These are phyloP conservation scores for Myzus persicae DNA, from an alignment of 1,140 invertebrate species.

Conservation along the genomic window DNA sequence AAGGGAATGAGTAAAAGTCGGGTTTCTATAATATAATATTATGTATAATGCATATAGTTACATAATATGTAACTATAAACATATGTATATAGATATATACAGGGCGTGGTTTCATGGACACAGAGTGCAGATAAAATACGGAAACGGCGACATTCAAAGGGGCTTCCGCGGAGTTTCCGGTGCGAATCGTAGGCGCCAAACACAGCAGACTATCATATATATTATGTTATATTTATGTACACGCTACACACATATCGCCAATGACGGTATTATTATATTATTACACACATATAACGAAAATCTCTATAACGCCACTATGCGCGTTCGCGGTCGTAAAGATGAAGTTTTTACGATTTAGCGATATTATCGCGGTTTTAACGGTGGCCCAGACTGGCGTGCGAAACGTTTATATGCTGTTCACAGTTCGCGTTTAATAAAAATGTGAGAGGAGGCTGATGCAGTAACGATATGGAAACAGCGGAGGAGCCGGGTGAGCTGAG, in stretches of 20 bases:
- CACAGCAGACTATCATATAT: not conserved
- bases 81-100: not conserved
- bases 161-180: not conserved
- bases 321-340: not conserved
- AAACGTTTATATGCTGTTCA: not conserved
- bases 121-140: constrained; percentile 8
- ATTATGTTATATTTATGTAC: not conserved
- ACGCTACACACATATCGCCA: not conserved
- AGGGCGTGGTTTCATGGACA: not conserved
- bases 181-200: not conserved
- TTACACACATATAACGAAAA: not conserved
- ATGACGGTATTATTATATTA: not conserved
- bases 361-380: constrained; percentile 1
- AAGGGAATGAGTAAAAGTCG: not conserved
- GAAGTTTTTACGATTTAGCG: not conserved
- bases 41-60: not conserved
- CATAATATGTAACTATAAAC: not conserved
- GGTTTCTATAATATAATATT: not conserved
- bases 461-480: not conserved
- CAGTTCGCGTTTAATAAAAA: not conserved
- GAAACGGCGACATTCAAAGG: not conserved
- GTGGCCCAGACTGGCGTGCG: not conserved
- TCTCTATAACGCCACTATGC: not conserved
- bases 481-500: not conserved
- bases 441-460: not conserved